Evolutionary conservation across 1,140 invertebrate genomes (phyloP), one percentile per base, ranked within the genome.

Genomic region (Papilio aristodemus): DNA sequence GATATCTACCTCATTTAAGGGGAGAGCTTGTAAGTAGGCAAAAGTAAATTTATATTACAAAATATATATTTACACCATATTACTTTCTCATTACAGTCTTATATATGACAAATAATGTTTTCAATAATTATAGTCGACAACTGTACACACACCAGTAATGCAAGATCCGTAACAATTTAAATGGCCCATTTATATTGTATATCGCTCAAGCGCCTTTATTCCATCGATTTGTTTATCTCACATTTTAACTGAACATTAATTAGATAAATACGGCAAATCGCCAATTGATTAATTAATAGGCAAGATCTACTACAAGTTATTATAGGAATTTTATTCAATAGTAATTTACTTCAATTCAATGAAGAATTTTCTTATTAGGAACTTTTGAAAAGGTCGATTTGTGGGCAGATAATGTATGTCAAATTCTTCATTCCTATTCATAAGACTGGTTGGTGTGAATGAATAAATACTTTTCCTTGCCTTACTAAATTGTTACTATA

Each of bases 221-320:
- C 17, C 59, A 68, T 46, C 73, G 66, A 75, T 72, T 74, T 70
- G 58, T 73, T 69, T 80, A 83, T 79, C 78, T 76, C 54, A 67
- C 62, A 80, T 80, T 78, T 80, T 78, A 82, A 79, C 77, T 74
- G 78, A 82, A 77, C 82, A 71, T 79, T 82, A 81, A 83, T 80
- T 83, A 76, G 76, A 85, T 81, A 77, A 77, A 72, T 67, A 67
- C 64, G 37, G 36, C 73, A 62, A 71, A 66, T 46, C 19, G 68
- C 66, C 25, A 43, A 67, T 46, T 83, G 79, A 84, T 81, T 81
- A 81, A 84, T 84, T 74, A 71, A 60, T 43, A 46, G 41, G 13
- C 39, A 5, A 32, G n/a, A 60, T 17, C 5, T 17, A 60, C 10
- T 37, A 37, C 8, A 37, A 60, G 13, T 57, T 27, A 27, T 10